Evolutionary conservation across 2,888 invertebrate species (phyloP), one percentile per base, ranked within the genome.

Genomic region (Drosophila meridionalis): DNA sequence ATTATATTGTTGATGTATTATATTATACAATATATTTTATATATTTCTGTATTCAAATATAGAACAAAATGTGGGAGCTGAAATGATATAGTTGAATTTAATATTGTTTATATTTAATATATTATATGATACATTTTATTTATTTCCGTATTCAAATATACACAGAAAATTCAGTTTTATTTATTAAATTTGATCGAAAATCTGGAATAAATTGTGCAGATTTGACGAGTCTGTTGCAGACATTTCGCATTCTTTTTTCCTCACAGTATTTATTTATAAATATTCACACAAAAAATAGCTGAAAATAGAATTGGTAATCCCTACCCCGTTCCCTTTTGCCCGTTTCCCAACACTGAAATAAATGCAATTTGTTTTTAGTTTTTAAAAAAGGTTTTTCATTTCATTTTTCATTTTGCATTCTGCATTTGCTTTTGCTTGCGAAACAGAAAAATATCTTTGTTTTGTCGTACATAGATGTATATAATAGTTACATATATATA

Each of bases 361-460:
- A 55, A 55, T 55, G 38, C 12, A 52, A 55, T 20, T 56, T 0
- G 2, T 14, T 56, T 74, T 69, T 81, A 85, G 82, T 80, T 87
- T 86, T 86, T 87, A 85, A 85, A 85, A 83, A 85, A 87, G 63
- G 57, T 77, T 85, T 87, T 79, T 83, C 76, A 69, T 85, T 82
- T 82, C 82, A 85, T 80, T 69, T 70, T 71, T 65, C 67, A 62
- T 73, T 67, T 70, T 76, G 76, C 78, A 71, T 28, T 47, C 62
- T 78, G 78, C 78, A 75, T 73, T 77, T 84, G 81, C 20, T 20
- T 83, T 85, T 83, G 88, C 85, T 83, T 78, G 85, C 85, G 85
- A 86, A 88, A 86, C 85, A 86, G 86, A 86, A 86, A 85, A 86
- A 86, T 86, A 86, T 86, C 87, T 85, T 83, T 84, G 82, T 86